A percentile compares a stretch with the other conserved stretches of the same genome.
phyloP scores from a whole-genome alignment of 2,888 invertebrate species.

The Podotricha telesiphe region DNA sequence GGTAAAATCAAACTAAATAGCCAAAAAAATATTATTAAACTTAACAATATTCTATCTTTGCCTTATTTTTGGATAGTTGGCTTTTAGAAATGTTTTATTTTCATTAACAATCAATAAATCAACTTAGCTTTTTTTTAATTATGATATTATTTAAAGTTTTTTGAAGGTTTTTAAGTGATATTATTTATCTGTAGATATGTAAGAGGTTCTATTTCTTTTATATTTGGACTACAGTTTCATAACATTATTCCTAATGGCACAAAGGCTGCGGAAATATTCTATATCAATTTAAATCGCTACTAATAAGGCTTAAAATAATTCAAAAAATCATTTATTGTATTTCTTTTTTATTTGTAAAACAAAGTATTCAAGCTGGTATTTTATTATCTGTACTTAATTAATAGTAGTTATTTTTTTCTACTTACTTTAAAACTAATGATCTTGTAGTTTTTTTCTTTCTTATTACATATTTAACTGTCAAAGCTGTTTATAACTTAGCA shows the following conservation, averaged over 20 bases:
- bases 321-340: not conserved
- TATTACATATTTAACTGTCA: not conserved
- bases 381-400: slow-evolving; percentile 19
- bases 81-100: not conserved
- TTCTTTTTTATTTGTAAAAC: not conserved
- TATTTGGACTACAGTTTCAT: not conserved
- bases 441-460: not conserved
- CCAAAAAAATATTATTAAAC: slow-evolving; percentile 5
- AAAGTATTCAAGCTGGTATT: not conserved
- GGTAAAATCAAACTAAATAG: not conserved
- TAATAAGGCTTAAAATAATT: slow-evolving; percentile 3
- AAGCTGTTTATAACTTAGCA: not conserved
- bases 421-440: not conserved
- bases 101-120: not conserved
- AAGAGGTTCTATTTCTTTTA: not conserved
- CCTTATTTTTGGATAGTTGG: not conserved
- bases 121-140: not conserved
- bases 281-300: not conserved
- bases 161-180: slow-evolving; percentile 5
- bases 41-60: not conserved
- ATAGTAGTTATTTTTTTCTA: not conserved
- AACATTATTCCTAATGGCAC: not conserved
- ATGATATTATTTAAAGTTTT: slow-evolving; percentile 1
- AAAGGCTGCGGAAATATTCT: not conserved
- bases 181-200: slow-evolving; percentile 8